Base-by-base conservation (phyloP, 1,140 invertebrate genomes). In the Aphidius ervi region DNA sequence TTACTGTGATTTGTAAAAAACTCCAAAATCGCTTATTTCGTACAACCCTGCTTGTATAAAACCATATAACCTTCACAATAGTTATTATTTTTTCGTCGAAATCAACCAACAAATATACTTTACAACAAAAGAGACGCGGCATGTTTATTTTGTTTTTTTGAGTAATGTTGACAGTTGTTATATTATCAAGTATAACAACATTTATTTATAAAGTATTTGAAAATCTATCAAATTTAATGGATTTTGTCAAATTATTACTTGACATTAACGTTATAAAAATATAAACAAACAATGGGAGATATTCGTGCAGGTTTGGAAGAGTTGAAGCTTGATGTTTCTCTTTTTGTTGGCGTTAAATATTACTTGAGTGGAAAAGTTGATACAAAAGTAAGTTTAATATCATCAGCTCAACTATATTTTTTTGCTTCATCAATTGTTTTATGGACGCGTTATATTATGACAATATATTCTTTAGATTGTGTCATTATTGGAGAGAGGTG, bases 401-500 rank as follows among this genome's bases (percentile, higher is more conserved):
- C 60, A 56, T 40, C 4, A 9, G 20, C 5, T 2, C 20, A 52
- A 53, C 46, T 23, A 2, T 31, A 2, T 1, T 0, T n/a, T 16
- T 47, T 16, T 5, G 23, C 23, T 31, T 49, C 5, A 20, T 20
- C 0, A 20, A 5, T 20, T 8, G 31, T 49, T 49, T 53, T 9
- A 5, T 43, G 9, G 20, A 42, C 4, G 4, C 5, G 20, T 31
- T 1, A 48, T 10, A 23, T 6, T 40, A 56, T 31, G 23, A 41
- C 61, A 57, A 20, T 62, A 39, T 42, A 56, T 65, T 31, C 68
- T 85, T 83, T 74, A 95, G 92, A 84, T 93, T 68, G 78, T 89
- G 70, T 84, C 85, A 69, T 78, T 93, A 64, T 77, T 95, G 61
- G 86, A 89, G 77, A 84, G 85, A 72, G 89, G 91, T 67, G 92